Conservation (phyloP, 1,140 invertebrate species). For the Meloidogyne chitwoodi region DNA sequence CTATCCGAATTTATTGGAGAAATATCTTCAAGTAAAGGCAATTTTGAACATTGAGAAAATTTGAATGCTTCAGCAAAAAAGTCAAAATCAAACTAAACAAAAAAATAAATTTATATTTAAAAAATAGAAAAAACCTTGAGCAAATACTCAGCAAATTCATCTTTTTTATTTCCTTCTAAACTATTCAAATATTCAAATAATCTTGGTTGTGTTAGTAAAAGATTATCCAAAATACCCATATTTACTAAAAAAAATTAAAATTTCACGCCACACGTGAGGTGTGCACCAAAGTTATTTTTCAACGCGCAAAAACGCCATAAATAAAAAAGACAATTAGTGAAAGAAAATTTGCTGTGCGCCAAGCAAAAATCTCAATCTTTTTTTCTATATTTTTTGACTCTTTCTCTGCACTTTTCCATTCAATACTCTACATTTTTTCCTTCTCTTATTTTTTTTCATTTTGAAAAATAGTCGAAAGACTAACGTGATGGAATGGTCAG, state of each 20-base stretch:
- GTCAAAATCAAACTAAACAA: neutral
- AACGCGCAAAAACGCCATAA: too few relatives aligned
- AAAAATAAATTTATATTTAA: neutral
- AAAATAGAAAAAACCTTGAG: neutral
- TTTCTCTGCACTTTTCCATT: too few relatives aligned
- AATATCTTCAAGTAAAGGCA: constrained; percentile 5
- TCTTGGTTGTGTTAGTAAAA: neutral
- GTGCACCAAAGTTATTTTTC: too few relatives aligned
- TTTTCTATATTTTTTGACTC: too few relatives aligned
- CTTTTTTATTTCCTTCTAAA: neutral
- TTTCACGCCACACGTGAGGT: too few relatives aligned
- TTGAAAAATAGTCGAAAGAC: too few relatives aligned
- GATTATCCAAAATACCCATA: neutral
- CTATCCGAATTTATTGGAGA: neutral
- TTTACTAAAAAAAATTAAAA: neutral
- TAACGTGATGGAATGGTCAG: too few relatives aligned
- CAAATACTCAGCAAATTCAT: neutral
- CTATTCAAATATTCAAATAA: neutral
- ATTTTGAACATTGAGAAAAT: neutral
- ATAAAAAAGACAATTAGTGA: too few relatives aligned
- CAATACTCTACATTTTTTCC: too few relatives aligned
- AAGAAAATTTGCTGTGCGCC: too few relatives aligned
- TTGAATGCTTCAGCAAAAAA: neutral
- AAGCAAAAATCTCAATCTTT: too few relatives aligned
- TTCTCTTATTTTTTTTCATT: too few relatives aligned